Conservation (phyloP, 2,797 vertebrate species). For the Moxostoma hubbsi region DNA sequence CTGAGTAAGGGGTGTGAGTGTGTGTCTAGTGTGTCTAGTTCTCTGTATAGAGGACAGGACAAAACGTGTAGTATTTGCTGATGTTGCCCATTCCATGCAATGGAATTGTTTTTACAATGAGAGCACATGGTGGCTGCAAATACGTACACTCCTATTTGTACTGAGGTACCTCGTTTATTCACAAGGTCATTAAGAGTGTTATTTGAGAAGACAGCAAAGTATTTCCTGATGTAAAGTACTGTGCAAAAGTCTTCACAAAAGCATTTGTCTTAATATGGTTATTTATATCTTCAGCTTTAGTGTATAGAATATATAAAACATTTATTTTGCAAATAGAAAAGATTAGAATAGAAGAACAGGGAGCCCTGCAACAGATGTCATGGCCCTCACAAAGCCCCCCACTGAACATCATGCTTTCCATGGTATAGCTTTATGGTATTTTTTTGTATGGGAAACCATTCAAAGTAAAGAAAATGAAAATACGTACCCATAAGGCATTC, state of each 20-base stretch:
- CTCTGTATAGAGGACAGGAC: constrained; percentile 29
- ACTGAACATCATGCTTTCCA: no score
- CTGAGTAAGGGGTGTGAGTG: constrained; percentile 38
- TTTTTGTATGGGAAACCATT: neutral
- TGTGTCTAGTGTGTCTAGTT: constrained; percentile 2
- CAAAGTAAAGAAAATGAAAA: neutral
- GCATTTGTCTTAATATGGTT: no score
- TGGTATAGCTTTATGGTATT: no score
- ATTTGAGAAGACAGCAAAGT: neutral
- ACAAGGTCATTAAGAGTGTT: neutral
- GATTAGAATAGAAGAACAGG: no score
- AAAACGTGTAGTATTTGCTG: constrained; percentile 55
- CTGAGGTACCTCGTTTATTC: neutral
- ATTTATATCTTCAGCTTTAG: no score
- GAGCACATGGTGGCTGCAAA: constrained; percentile 15
- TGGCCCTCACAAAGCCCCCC: no score
- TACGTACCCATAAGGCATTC: neutral
- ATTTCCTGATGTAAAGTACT: neutral
- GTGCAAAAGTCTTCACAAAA: no score
- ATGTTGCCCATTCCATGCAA: constrained; percentile 48
- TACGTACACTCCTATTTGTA: neutral
- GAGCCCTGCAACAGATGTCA: no score
- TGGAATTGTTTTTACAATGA: constrained; percentile 46
- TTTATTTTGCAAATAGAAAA: no score
- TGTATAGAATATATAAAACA: no score